A percentile compares a stretch with the other conserved stretches of the same genome.
phyloP scores from a whole-genome alignment of 1,140 invertebrate species.

The Octopus sinensis region DNA sequence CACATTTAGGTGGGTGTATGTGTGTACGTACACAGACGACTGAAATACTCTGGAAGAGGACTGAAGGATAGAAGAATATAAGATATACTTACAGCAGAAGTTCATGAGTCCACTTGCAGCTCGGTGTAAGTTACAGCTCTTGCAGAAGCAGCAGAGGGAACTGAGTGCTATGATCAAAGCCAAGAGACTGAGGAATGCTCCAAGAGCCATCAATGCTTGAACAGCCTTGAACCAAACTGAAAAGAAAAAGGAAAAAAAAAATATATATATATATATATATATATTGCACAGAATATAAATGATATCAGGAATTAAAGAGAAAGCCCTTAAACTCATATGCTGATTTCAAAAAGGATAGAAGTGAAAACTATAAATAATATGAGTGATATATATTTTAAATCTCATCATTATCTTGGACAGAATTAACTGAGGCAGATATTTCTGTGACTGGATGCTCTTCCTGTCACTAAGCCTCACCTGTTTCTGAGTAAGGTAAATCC shows the following conservation, averaged over 20 bases:
- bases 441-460: too few relatives aligned
- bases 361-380: too few relatives aligned
- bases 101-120: conserved; percentile 47
- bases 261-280: neutral
- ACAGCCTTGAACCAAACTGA: conserved; percentile 53
- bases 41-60: neutral
- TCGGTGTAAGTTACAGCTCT: conserved; percentile 46
- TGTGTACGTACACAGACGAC: neutral
- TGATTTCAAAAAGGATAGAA: too few relatives aligned
- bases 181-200: conserved; percentile 42
- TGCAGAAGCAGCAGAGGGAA: conserved; percentile 48
- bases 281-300: too few relatives aligned
- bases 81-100: conserved; percentile 46
- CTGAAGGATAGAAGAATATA: neutral
- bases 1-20: neutral
- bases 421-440: too few relatives aligned
- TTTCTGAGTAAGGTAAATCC: too few relatives aligned
- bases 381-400: too few relatives aligned
- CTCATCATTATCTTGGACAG: too few relatives aligned
- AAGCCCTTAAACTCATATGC: too few relatives aligned
- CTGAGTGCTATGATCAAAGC: conserved; percentile 47
- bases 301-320: too few relatives aligned
- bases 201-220: conserved; percentile 49
- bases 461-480: too few relatives aligned
- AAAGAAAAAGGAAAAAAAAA: conserved; percentile 22